Base-by-base conservation (phyloP, 2,113 vertebrate genomes). In the Lycocorax pyrrhopterus region DNA sequence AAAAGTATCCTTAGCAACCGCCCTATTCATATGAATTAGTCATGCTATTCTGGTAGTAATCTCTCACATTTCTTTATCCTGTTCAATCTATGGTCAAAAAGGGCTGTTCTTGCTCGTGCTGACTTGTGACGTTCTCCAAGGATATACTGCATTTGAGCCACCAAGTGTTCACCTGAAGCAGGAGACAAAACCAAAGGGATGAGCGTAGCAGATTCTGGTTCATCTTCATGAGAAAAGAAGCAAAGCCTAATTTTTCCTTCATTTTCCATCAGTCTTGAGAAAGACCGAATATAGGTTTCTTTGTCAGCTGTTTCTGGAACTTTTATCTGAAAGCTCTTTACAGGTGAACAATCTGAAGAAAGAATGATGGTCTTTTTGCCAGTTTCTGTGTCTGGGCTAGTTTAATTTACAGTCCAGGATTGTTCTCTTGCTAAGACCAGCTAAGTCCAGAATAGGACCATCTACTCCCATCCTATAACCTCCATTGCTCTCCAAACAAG, bases 271-370 rank as follows among this genome's bases (percentile, higher is more conserved):
- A 76, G 0, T 32, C 10, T 78, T 16, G 4, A 81, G 20, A 58
- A 69, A 76, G 19, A 60, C 6, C 0, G 0, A 84, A 32, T 22
- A 13, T 1, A 35, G 13, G 1, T 17, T 67, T 9, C 12, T 84
- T 81, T 26, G 75, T 39, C 16, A 37, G 3, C 11, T 53, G 1
- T 73, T 56, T 62, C n/a, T 66, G 25, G 15, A 82, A 52, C 4
- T 18, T 63, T 75, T 4, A 84, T 21, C 15, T 75, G 26, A 15
- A 88, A 83, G 49, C 4, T 88, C 10, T 44, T 68, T 52, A 44
- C 15, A 78, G 18, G 62, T 72, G 10, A 77, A 15, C 4, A 21
- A 25, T 9, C 1, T 49, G 39, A 60, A 55, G 30, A 16, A 41
- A 78, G 32, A 74, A 4, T 35, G 8, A 9, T 84, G 9, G 16